Conservation (phyloP, 2,888 invertebrate genomes). For the Nysson spinosus region DNA sequence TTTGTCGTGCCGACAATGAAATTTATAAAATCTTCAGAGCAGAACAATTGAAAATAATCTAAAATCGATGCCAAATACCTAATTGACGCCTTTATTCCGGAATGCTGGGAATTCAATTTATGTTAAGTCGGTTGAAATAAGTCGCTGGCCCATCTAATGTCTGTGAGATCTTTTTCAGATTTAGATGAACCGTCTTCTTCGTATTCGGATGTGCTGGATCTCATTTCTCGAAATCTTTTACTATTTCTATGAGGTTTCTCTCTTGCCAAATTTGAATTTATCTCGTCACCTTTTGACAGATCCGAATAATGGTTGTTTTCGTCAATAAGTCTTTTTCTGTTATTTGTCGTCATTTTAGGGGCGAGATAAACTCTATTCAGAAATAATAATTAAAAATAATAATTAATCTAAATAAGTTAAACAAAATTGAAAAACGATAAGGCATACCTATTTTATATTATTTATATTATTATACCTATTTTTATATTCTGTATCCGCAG, state of each 20-base stretch:
- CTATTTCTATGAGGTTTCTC: constrained; percentile 10
- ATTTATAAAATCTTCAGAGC: too few relatives aligned
- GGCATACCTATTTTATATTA: constrained; percentile 12
- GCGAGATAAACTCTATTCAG: constrained; percentile 23
- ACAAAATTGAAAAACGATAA: constrained; percentile 20
- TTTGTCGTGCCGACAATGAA: too few relatives aligned
- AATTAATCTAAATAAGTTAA: constrained; percentile 4
- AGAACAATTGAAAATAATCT: too few relatives aligned
- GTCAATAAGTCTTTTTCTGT: constrained; percentile 17
- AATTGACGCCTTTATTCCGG: constrained; percentile 32
- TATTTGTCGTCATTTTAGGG: constrained; percentile 24
- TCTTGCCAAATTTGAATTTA: constrained; percentile 24
- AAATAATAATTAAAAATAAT: too few relatives aligned
- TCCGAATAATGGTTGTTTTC: constrained; percentile 14
- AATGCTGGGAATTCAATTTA: constrained; percentile 26
- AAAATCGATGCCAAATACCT: too few relatives aligned
- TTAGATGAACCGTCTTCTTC: constrained; percentile 21
- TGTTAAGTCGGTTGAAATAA: constrained; percentile 21
- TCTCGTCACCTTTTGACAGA: constrained; percentile 20
- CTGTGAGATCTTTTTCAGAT: constrained; percentile 12
- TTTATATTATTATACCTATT: too few relatives aligned
- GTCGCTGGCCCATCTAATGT: constrained; percentile 16
- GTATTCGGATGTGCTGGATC: constrained; percentile 20
- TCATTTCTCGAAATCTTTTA: constrained; percentile 23
- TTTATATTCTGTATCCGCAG: too few relatives aligned